These are phyloP conservation scores for Myanophis thanlyinensis DNA, from an alignment of 2,113 vertebrate genomes.

Conservation along the genomic window DNA sequence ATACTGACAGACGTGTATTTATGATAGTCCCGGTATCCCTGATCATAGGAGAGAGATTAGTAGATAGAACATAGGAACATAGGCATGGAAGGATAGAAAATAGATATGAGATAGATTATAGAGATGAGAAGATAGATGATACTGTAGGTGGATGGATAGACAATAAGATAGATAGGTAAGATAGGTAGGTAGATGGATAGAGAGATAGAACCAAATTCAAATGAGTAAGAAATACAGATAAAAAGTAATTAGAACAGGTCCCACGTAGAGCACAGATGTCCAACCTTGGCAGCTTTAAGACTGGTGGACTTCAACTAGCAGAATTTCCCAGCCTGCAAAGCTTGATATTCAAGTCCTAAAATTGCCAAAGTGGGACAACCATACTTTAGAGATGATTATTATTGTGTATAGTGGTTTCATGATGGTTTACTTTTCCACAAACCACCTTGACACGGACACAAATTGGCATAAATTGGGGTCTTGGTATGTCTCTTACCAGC, in stretches of 20 bases:
- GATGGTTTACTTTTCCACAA: neutral
- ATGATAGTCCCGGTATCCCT: too few relatives aligned
- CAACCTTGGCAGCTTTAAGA: neutral
- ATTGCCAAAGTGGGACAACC: neutral
- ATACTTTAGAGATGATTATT: neutral
- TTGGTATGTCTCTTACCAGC: rapidly evolving
- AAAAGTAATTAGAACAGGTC: neutral
- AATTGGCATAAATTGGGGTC: neutral
- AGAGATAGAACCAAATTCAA: neutral
- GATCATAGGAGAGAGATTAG: too few relatives aligned
- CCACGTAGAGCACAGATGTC: neutral
- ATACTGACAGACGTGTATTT: too few relatives aligned
- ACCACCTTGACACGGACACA: neutral
- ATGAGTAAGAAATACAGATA: neutral
- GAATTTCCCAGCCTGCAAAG: neutral
- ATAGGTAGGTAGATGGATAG: too few relatives aligned
- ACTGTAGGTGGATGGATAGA: too few relatives aligned
- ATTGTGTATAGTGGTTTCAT: neutral
- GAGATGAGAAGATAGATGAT: too few relatives aligned
- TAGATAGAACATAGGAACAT: too few relatives aligned
- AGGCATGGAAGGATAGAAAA: too few relatives aligned
- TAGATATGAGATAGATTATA: too few relatives aligned
- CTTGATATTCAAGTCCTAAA: neutral
- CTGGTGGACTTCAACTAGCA: neutral
- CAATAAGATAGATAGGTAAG: too few relatives aligned